phyloP scores from a whole-genome alignment of 2,888 invertebrate genomes.

The Gastracanthus pulcherrimus region DNA sequence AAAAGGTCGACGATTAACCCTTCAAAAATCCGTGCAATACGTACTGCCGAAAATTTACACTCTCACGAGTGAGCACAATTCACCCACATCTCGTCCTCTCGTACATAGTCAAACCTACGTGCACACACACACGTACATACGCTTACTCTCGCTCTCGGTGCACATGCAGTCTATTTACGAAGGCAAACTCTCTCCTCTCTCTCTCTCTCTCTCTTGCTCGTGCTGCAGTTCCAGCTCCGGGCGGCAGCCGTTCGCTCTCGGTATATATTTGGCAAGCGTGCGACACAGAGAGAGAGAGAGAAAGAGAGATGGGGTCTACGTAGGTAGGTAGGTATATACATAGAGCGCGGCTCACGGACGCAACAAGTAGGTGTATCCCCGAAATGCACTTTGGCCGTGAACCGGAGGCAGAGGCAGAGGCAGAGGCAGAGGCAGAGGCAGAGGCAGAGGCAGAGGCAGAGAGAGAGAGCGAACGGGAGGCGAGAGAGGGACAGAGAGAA shows the following conservation, averaged over 20 bases:
- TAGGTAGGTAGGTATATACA: conserved; percentile 1
- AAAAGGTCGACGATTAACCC: conserved; percentile 20
- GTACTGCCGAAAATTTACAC: conserved; percentile 26
- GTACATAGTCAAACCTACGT: too few species aligned
- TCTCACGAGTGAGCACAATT: background rate
- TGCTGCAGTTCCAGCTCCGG: too few species aligned
- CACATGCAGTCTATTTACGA: conserved; percentile 28
- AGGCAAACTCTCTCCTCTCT: background rate
- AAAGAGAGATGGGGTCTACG: conserved; percentile 20
- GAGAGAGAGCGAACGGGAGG: background rate
- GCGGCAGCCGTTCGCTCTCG: background rate
- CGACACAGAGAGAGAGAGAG: conserved; percentile 23
- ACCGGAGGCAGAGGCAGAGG: conserved; percentile 44
- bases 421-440: conserved; percentile 10
- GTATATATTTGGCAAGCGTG: conserved; percentile 33
- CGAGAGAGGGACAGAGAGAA: background rate
- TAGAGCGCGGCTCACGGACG: conserved; percentile 30
- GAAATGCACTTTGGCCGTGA: conserved; percentile 57
- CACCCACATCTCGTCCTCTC: too few species aligned
- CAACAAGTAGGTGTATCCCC: conserved; percentile 64
- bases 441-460: conserved; percentile 11
- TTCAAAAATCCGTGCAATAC: conserved; percentile 1
- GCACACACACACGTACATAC: too few species aligned
- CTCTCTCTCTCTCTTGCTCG: background rate
- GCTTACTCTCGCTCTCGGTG: too few species aligned